Evolutionary conservation across 2,113 vertebrate genomes (phyloP).

Genomic region (Vanacampus margaritifer): DNA sequence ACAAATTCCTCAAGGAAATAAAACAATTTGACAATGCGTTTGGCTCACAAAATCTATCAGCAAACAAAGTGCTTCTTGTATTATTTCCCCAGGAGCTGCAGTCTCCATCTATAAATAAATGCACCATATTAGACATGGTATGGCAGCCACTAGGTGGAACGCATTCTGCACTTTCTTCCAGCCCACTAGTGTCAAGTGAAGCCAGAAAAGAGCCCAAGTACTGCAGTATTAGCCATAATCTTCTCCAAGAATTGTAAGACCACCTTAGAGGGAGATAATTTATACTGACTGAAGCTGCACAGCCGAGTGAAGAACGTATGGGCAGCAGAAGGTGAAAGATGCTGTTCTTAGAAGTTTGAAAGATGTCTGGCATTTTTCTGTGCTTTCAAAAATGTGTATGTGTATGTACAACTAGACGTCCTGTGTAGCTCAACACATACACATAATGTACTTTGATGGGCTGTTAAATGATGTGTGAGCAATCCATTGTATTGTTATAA

Average conservation of each 20-base stretch:
- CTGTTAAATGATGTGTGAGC: background rate
- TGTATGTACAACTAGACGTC: background rate
- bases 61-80: conserved; percentile 35
- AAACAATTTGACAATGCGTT: conserved; percentile 18
- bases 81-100: conserved; percentile 5
- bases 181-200: conserved; percentile 21
- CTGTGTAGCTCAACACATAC: background rate
- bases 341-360: conserved; percentile 54
- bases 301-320: conserved; percentile 51
- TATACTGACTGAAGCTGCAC: conserved; percentile 44
- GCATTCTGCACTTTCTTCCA: conserved; percentile 35
- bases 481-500: conserved; percentile 8
- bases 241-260: conserved; percentile 17
- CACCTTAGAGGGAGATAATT: conserved; percentile 36
- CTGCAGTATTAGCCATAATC: background rate
- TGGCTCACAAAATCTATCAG: conserved; percentile 2
- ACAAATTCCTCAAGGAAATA: conserved; percentile 23
- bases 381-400: conserved; percentile 9
- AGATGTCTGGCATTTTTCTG: conserved; percentile 21
- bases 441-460: background rate
- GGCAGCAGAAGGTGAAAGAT: conserved; percentile 42
- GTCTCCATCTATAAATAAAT: conserved; percentile 27
- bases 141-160: conserved; percentile 13
- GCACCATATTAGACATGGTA: conserved; percentile 16
- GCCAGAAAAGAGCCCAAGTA: conserved; percentile 7